Base-by-base conservation (phyloP, 2,888 invertebrate genomes). In the Parnassius mnemosyne region DNA sequence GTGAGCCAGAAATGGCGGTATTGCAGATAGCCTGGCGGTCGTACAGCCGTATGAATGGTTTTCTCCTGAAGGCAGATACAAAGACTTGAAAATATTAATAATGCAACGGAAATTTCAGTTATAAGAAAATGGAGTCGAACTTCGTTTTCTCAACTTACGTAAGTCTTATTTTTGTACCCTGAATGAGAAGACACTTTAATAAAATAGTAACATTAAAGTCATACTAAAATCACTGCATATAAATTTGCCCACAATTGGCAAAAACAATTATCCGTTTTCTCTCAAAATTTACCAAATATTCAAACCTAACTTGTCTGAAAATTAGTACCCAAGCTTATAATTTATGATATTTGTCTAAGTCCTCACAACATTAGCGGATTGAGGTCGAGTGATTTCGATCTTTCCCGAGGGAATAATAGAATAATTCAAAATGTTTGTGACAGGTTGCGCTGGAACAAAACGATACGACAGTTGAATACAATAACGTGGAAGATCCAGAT, bases 401-500 rank as follows among this genome's bases (percentile, higher is more conserved):
- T 66, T 65, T 65, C 58, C 58, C 56, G 46, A 54, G 51, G 59
- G 56, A 56, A 60, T 63, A 59, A 60, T 63, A 60, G 63, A 63
- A 60, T 62, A 49, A 58, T 55, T 53, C 46, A 60, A 57, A 7
- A 43, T 72, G 66, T 69, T 65, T 80, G 56, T 63, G 80, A 57
- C 83, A 93, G 93, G 89, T 92, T 83, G 86, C 85, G 77, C 82
- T 87, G 71, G 92, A 91, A 77, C 86, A 88, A 70, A 93, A 93
- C 70, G 90, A 92, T 57, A 85, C 86, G 59, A 71, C 83, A 61
- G 79, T 82, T 71, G 90, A 92, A 73, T 93, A 94, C 77, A 94
- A 93, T 75, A 94, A 94, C 77, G 87, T 83, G 11, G 92, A 93
- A 68, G 94, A 94, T 70, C 95, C 95, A 71, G 96, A 95, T 83